Conservation (phyloP, 2,888 invertebrate genomes). For the Ellobium chinense region DNA sequence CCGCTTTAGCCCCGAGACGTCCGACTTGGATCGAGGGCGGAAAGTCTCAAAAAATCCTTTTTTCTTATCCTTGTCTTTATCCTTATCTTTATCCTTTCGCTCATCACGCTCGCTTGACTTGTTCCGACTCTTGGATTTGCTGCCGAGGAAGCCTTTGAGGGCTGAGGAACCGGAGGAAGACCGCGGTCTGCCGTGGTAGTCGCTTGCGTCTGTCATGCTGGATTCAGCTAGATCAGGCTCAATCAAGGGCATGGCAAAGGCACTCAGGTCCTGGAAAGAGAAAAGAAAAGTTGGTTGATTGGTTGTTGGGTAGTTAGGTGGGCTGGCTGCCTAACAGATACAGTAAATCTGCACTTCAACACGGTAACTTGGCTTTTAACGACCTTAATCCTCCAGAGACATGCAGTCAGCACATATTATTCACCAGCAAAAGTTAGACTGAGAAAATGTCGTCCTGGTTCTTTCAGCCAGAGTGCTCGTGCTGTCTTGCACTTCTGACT, state of each 20-base stretch:
- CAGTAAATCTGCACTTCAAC: too few relatives aligned
- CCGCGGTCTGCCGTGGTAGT: slow-evolving; percentile 65
- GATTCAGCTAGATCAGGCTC: slow-evolving; percentile 60
- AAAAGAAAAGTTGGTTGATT: slow-evolving; percentile 10
- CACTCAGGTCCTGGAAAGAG: slow-evolving; percentile 73
- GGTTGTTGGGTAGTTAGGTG: too few relatives aligned
- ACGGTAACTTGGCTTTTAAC: too few relatives aligned
- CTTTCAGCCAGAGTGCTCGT: too few relatives aligned
- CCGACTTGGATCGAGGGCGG: slow-evolving; percentile 75
- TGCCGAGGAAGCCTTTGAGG: slow-evolving; percentile 61
- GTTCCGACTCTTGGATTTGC: slow-evolving; percentile 64
- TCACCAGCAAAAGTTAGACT: too few relatives aligned
- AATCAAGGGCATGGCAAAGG: slow-evolving; percentile 75
- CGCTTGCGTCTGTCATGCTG: slow-evolving; percentile 55
- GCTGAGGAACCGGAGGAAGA: slow-evolving; percentile 67
- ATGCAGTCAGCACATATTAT: too few relatives aligned
- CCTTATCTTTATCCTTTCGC: slow-evolving; percentile 52
- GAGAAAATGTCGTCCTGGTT: too few relatives aligned
- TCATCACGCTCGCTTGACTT: slow-evolving; percentile 69
- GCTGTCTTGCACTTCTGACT: too few relatives aligned
- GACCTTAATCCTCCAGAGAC: too few relatives aligned
- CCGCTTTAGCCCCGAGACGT: slow-evolving; percentile 72
- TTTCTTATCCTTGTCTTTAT: slow-evolving; percentile 69
- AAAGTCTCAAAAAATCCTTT: slow-evolving; percentile 74
- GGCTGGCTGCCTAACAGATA: not conserved